Evolutionary conservation across 1,140 invertebrate genomes (phyloP), one percentile per base, ranked within the genome.

Genomic region (Idris sp.): DNA sequence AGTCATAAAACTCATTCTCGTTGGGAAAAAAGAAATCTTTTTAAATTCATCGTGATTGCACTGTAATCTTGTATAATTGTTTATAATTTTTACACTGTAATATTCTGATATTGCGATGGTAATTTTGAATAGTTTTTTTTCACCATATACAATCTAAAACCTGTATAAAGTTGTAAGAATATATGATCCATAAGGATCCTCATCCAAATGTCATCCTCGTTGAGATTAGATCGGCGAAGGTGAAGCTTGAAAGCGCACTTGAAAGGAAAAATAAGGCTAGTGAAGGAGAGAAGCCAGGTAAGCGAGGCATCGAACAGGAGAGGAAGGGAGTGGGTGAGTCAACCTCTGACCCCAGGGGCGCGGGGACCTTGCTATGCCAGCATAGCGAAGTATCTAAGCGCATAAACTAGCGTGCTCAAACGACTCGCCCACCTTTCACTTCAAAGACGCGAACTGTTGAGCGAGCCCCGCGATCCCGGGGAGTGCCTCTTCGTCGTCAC

Each of bases 371-470:
- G 81, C 81, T 78, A 77, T 80, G 77, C 81, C 76, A 65, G 80
- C 82, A 83, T 82, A 82, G 81, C 81, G 65, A 78, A 79, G 74
- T 78, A 74, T 69, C 69, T 75, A 75, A 67, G 74, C 62, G 79
- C 81, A 83, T 83, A 82, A 83, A 82, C 79, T 81, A 81, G 78
- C 81, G 79, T 77, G 83, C 76, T 65, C 76, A 61, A 51, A 53
- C 79, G 82, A 82, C 82, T 83, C 81, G 84, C 84, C 84, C 83
- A 84, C 84, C 84, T 86, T 85, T 86, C 84, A 84, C 84, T 85
- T 85, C 69, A 81, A 82, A 83, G 84, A 84, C 81, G 81, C 83
- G 79, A 83, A 80, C 76, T 72, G 77, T 72, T 58, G 53, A 80
- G 79, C 74, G 76, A 74, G 62, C 61, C 65, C 74, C 48, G 61